Evolutionary conservation across 2,797 vertebrate species (phyloP), one percentile per base, ranked within the genome.

Genomic region (Sebastes matsubarae): DNA sequence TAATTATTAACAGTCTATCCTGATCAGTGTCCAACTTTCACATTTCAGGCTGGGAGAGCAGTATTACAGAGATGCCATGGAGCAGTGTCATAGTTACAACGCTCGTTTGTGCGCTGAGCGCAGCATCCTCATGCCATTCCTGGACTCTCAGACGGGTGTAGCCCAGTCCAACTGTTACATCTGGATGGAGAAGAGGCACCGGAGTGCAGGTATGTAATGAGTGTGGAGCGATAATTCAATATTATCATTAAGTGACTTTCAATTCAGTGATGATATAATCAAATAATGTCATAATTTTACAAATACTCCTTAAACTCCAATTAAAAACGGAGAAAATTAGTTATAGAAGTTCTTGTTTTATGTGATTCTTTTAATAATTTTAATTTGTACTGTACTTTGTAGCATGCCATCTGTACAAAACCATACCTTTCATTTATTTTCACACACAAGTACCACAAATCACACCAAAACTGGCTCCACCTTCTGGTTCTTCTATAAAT

Each of bases 141-240:
- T 99, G 65, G 98, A 99, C 90, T 99, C 98, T 0, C 98, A 99
- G 93, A 99, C 98, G 0, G 98, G 98, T 3, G 98, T 99, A 6
- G 98, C 98, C 6, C 98, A 99, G 90, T 99, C 97, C 88, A 99
- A 99, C 93, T 99, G 98, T 92, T 99, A 99, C 83, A 99, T 99
- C 91, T 99, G 98, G 98, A 99, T 99, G 98, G 98, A 99, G 84
- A 99, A 99, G 87, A 96, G 98, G 77, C 98, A 99, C 90, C 94
- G 98, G 1, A 98, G 98, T 58, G 97, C 98, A 92, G 98, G 98
- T 98, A 79, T 38, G 9, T 12, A 34, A 50, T 73, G 10, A 8
- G 7, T 25, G 50, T 2, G 4, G 7, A 68, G 4, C 10, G 22
- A 46, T 34, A 34, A 22, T 52, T 59, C 3, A 59, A 0, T 25